phyloP scores from a whole-genome alignment of 2,113 vertebrate species.

The Choloepus hoffmanni region DNA sequence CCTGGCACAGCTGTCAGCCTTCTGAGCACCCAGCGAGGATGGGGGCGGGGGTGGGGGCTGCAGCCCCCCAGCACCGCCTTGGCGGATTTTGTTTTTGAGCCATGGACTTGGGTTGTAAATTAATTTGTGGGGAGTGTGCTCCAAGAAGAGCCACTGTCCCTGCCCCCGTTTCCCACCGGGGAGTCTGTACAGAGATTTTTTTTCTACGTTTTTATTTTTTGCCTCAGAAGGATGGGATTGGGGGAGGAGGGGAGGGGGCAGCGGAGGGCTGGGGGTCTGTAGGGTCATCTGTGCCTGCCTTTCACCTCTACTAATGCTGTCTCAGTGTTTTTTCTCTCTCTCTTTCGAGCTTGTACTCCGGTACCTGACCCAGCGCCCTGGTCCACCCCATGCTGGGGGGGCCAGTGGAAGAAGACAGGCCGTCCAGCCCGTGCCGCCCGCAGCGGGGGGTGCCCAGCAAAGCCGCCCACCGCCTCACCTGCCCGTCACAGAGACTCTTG shows the following conservation, averaged over 20 bases:
- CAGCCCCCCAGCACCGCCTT: neutral
- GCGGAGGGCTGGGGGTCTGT: conserved; percentile 45
- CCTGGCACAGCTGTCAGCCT: conserved; percentile 90
- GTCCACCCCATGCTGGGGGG: conserved; percentile 67
- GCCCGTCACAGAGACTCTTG: conserved; percentile 81
- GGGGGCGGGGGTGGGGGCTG: conserved; percentile 57
- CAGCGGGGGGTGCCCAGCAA: conserved; percentile 22
- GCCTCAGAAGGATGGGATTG: conserved; percentile 49
- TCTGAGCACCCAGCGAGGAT: conserved; percentile 81
- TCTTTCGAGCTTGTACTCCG: conserved; percentile 79
- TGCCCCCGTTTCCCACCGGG: conserved; percentile 55
- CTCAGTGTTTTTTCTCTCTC: conserved; percentile 88
- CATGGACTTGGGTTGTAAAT: conserved; percentile 82
- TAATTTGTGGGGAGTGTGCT: conserved; percentile 72
- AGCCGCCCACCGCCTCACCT: neutral
- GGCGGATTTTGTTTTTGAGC: conserved; percentile 75
- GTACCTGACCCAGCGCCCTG: conserved; percentile 62
- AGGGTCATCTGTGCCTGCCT: conserved; percentile 57
- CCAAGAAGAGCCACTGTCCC: conserved; percentile 71
- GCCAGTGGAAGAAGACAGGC: conserved; percentile 73
- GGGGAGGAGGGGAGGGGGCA: neutral
- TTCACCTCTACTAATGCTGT: conserved; percentile 84
- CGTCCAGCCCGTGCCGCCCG: conserved; percentile 40
- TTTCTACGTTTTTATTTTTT: conserved; percentile 86
- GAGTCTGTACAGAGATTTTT: conserved; percentile 81